phyloP scores from a whole-genome alignment of 2,888 invertebrate species.

The Troides helena region DNA sequence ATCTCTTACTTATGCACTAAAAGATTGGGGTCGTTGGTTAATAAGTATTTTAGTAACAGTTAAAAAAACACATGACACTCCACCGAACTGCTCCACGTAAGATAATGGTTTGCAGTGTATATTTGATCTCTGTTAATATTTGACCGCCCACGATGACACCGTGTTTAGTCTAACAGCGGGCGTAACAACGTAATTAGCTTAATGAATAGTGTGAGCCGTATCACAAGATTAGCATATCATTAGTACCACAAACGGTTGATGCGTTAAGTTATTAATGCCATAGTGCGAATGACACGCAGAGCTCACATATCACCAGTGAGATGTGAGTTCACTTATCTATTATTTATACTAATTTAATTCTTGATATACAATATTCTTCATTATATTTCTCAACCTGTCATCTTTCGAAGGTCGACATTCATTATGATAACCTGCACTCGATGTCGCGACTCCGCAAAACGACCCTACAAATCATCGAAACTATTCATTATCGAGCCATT shows the following conservation, averaged over 20 bases:
- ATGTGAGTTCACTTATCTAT: neutral
- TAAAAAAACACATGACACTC: neutral
- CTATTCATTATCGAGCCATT: too few relatives aligned
- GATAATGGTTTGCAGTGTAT: neutral
- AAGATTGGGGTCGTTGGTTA: too few relatives aligned
- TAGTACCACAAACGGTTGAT: constrained; percentile 48
- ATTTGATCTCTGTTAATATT: constrained; percentile 20
- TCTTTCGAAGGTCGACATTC: too few relatives aligned
- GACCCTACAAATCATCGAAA: too few relatives aligned
- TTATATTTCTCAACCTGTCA: too few relatives aligned
- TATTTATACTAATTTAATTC: neutral
- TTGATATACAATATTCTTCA: too few relatives aligned
- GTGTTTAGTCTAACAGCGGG: constrained; percentile 55
- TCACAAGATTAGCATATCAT: constrained; percentile 43
- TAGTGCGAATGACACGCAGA: constrained; percentile 18
- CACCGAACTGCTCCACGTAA: neutral
- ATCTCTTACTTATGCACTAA: too few relatives aligned
- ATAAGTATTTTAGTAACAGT: too few relatives aligned
- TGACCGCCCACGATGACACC: constrained; percentile 33
- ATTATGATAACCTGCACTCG: too few relatives aligned
- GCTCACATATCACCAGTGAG: neutral
- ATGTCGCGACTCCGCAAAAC: too few relatives aligned
- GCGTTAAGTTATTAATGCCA: constrained; percentile 33
- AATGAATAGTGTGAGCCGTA: constrained; percentile 37
- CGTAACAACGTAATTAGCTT: constrained; percentile 33